phyloP scores from a whole-genome alignment of 2,113 vertebrate species.

The Spermophilus dauricus region DNA sequence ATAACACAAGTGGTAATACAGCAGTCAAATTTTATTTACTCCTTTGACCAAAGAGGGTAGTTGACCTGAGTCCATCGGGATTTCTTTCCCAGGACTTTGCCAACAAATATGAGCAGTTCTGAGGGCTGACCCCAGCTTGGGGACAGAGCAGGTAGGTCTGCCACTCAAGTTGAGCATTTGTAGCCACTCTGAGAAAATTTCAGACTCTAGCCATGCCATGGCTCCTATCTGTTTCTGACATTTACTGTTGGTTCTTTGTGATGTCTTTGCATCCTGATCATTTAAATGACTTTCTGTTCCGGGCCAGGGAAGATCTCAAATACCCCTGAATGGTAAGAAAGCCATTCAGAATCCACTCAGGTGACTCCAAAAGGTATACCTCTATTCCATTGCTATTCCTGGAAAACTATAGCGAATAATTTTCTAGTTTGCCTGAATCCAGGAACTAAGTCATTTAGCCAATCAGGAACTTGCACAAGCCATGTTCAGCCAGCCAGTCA shows the following conservation, averaged over 20 bases:
- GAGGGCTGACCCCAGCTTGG: accelerated
- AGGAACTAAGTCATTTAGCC: neutral
- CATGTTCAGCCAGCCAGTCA: neutral
- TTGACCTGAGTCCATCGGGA: no score
- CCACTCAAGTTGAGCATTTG: no score
- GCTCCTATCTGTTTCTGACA: neutral
- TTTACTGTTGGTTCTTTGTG: neutral
- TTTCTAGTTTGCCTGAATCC: neutral
- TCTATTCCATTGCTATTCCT: neutral
- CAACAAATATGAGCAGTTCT: neutral
- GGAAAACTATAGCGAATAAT: neutral
- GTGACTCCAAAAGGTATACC: neutral
- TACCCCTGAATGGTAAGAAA: neutral
- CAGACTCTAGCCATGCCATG: neutral
- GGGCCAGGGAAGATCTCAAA: neutral
- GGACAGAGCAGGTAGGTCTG: neutral
- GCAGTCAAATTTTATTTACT: no score
- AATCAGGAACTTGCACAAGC: neutral
- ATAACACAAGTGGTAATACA: no score
- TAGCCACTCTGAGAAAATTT: neutral
- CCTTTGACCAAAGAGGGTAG: neutral
- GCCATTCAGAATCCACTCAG: neutral
- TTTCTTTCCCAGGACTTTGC: neutral
- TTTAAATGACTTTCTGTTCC: neutral
- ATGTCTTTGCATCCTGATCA: neutral